Base-by-base conservation (phyloP, 2,888 invertebrate genomes). In the Cylindroiulus punctatus region DNA sequence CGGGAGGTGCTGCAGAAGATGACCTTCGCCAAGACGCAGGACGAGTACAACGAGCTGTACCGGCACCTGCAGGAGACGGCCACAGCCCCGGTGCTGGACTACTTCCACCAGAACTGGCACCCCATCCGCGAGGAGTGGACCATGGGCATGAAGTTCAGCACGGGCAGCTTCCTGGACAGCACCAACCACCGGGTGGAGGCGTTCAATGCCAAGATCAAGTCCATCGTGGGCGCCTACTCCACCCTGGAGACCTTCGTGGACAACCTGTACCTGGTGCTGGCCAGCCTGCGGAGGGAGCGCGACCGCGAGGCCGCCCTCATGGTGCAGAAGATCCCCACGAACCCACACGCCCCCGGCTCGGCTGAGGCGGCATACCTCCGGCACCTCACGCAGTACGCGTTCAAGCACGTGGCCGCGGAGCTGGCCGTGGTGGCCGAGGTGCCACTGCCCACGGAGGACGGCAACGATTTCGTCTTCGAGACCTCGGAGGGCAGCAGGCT, bases 41-140 rank as follows among this genome's bases (percentile, higher is more conserved):
- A 8, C 8, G 17, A 19, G 82, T 82, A 82, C 82, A 82, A 30
- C 30, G 82, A 19, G 19, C 42, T 82, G 19, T 36, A 19, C 82
- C 19, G 22, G 42, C 40, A 82, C 42, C 22, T 82, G 22, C 82
- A 30, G 82, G 17, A n/a, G 36, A 17, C 22, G n/a, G 42, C 82
- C n/a, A 36, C 10, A 7, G 17, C 17, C 7, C 19, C n/a, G 36
- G 40, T 42, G 22, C 36, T 36, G 8, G 36, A 36, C 42, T 82
- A 82, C 82, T 82, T 82, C 82, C 8, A 40, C 19, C n/a, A 26
- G 17, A 82, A n/a, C n/a, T 82, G 82, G 82, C 82, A 82, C 22
- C 30, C 82, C 19, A 42, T 82, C 40, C 82, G 40, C 8, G 19
- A n/a, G n/a, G 26, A 5, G 19, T 82, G 82, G 82, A 30, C 42